phyloP scores from a whole-genome alignment of 2,797 vertebrate genomes.

The Sarcophilus harrisii region DNA sequence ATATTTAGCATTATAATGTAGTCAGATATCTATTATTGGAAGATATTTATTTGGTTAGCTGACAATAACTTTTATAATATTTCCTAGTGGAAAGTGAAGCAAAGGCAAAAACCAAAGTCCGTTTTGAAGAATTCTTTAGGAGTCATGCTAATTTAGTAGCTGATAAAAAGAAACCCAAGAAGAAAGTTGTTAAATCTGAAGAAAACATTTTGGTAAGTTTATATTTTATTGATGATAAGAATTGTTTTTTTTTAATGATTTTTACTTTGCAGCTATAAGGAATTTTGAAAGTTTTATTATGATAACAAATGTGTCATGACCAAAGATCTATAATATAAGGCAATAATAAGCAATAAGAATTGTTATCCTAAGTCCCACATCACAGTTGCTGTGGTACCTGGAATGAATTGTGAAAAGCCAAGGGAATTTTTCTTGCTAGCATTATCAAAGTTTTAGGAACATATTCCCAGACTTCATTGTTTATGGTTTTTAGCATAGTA shows the following conservation, averaged over 20 bases:
- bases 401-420: neutral
- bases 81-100: slow-evolving; percentile 92
- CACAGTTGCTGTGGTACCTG: neutral
- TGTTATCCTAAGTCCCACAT: neutral
- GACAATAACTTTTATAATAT: slow-evolving; percentile 46
- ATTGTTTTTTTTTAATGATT: slow-evolving; percentile 30
- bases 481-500: neutral
- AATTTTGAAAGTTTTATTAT: slow-evolving; percentile 37
- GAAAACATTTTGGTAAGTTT: slow-evolving; percentile 91
- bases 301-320: slow-evolving; percentile 15
- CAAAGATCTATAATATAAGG: neutral
- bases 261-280: slow-evolving; percentile 9
- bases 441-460: neutral
- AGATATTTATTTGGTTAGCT: slow-evolving; percentile 38
- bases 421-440: neutral
- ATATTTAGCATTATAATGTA: slow-evolving; percentile 28
- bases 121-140: slow-evolving; percentile 93
- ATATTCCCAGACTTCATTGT: neutral
- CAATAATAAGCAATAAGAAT: neutral
- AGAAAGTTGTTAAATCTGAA: slow-evolving; percentile 83
- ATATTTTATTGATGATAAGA: neutral
- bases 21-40: neutral
- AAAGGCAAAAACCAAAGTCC: slow-evolving; percentile 91
- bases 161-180: slow-evolving; percentile 85
- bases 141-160: slow-evolving; percentile 85